These are phyloP conservation scores for Hemibagrus wyckioides DNA, from an alignment of 2,113 vertebrate species.

Conservation along the genomic window DNA sequence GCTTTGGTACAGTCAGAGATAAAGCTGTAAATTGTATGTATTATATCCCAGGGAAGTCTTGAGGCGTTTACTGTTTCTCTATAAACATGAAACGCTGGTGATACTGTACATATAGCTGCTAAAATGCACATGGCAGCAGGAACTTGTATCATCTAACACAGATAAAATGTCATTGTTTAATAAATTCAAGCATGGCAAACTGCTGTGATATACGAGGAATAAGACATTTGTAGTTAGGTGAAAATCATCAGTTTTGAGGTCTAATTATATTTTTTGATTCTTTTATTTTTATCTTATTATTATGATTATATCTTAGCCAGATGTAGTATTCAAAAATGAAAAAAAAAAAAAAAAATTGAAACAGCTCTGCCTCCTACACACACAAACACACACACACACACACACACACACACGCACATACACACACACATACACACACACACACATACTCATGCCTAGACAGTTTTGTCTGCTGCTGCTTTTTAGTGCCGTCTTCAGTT, in stretches of 20 bases:
- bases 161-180: not conserved
- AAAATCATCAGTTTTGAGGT: not conserved
- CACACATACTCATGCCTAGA: not conserved
- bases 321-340: not conserved
- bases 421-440: not conserved
- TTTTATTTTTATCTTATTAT: not conserved
- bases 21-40: no score
- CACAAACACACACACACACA: not conserved
- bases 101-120: no score
- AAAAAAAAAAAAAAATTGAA: not conserved
- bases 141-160: no score
- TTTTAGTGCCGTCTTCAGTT: slow-evolving; percentile 26
- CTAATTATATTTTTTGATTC: not conserved
- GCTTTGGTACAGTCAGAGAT: no score
- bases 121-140: no score
- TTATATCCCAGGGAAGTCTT: no score
- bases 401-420: not conserved
- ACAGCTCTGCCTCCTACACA: not conserved
- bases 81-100: no score
- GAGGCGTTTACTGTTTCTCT: no score
- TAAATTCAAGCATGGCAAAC: not conserved
- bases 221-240: not conserved
- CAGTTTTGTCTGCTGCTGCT: slow-evolving; percentile 9
- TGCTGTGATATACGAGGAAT: not conserved
- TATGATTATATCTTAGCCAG: not conserved